Base-by-base conservation (phyloP, 2,113 vertebrate species). In the Rafetus swinhoei region DNA sequence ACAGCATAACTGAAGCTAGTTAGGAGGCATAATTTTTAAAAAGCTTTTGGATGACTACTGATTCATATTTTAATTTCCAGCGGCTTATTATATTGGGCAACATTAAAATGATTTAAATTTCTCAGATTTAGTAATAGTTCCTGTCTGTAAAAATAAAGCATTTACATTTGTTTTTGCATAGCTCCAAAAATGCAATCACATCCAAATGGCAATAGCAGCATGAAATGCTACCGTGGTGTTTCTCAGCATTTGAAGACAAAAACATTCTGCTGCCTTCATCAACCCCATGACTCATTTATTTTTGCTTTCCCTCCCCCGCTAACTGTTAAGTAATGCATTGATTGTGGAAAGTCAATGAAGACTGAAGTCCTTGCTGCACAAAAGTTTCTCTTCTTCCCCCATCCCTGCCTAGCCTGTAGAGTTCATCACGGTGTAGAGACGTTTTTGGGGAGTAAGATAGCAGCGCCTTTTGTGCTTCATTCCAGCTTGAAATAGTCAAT, bases 31-130 rank as follows among this genome's bases (percentile, higher is more conserved):
- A 59, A 88, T 87, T 39, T 35, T 22, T 88, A 84, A 35, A n/a
- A 94, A 91, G 24, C 45, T 85, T 90, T 92, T 86, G 76, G 80
- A 90, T 81, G 60, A 81, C 84, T 93, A 74, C 86, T 94, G 87
- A 95, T 94, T 92, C 59, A 84, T 88, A 94, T 90, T 96, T 89
- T 93, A 85, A 52, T 96, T 96, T 93, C 93, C 94, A 96, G 82
- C 57, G 95, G 87, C 82, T 96, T n/a, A 53, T 90, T 97, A 83
- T 89, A 91, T 86, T 97, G 82, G 54, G 79, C n/a, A 97, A 94
- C 86, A 35, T 86, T 90, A 95, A 92, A 93, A 93, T 93, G 54
- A 86, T 94, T 89, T 84, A 86, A 93, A 60, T 94, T 85, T 94
- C 84, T 90, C 85, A 86, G 81, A 94, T 94, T 91, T 90, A 93